Percentiles rank a stretch among this genome's conserved stretches.
Evolutionary conservation across 2,888 invertebrate species (phyloP).

Genomic region (Melieria omissa): DNA sequence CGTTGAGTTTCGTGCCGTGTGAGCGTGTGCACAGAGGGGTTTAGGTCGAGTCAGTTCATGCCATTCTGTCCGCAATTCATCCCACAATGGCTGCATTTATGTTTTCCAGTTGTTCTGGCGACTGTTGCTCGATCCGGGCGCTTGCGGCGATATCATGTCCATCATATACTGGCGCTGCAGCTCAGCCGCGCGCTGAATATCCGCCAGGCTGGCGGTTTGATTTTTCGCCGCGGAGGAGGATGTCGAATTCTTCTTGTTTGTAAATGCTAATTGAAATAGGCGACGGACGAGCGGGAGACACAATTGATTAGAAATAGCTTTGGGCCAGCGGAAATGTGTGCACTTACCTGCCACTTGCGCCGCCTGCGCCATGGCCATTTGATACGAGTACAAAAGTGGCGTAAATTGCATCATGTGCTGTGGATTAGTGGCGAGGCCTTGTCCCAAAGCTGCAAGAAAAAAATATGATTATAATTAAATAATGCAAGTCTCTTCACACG

Average conservation of each 20-base stretch:
- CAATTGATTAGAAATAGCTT: too few relatives aligned
- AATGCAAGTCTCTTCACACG: neutral
- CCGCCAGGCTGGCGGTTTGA: conserved; percentile 70
- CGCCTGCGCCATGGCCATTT: conserved; percentile 86
- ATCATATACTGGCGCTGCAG: conserved; percentile 94
- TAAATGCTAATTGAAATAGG: conserved; percentile 37
- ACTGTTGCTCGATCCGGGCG: conserved; percentile 65
- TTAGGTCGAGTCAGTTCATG: too few relatives aligned
- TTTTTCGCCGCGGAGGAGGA: conserved; percentile 59
- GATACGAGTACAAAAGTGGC: conserved; percentile 88
- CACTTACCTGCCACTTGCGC: conserved; percentile 67
- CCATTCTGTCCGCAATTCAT: too few relatives aligned
- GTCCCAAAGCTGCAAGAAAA: conserved; percentile 58
- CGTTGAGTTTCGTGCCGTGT: too few relatives aligned
- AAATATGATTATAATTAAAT: neutral
- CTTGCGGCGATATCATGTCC: conserved; percentile 83
- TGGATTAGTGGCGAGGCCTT: conserved; percentile 69
- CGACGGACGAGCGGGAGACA: too few relatives aligned
- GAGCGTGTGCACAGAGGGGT: too few relatives aligned
- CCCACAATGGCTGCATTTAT: conserved; percentile 47
- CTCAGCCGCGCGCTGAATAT: conserved; percentile 87
- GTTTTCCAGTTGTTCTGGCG: conserved; percentile 68
- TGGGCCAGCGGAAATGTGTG: too few relatives aligned
- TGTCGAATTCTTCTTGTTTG: conserved; percentile 60
- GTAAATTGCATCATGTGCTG: conserved; percentile 91